Evolutionary conservation across 1,140 invertebrate species (phyloP), one percentile per base, ranked within the genome.

Genomic region (Pissodes strobi): DNA sequence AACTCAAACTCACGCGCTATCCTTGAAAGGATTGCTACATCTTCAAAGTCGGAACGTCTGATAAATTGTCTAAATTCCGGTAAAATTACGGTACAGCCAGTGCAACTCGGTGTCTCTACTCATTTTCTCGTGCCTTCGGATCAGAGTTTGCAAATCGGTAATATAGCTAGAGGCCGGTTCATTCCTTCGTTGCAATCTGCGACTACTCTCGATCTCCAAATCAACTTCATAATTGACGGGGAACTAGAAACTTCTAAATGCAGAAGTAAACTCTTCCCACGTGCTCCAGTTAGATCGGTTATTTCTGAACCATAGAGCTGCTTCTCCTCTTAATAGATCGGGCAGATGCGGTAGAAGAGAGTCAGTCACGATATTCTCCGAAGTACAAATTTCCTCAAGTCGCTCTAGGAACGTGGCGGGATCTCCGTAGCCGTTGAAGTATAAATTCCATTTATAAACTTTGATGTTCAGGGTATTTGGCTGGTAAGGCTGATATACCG

Each of bases 81-180:
- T 30, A 59, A 15, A 17, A 18, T 66, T 66, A 6, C 48, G 34
- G 30, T 66, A 53, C 4, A 66, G 13, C 57, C 56, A 61, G 2
- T 37, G 8, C 37, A 60, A 38, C 10, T 59, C 23, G 6, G 45
- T 2, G 6, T 10, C 17, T 0, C 0, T 4, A 13, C 4, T 17
- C 3, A 60, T 27, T 8, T 15, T 34, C 9, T 57, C 57, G 27
- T 66, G 56, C 21, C 48, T 30, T 3, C 64, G 22, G 6, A 60
- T 51, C 1, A 60, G 10, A 4, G 64, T 60, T 22, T 66, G 55
- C 25, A 60, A 10, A 3, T 53, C 57, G 37, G 49, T 60, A 6
- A 60, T 45, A 41, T 65, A 65, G 8, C 10, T 0, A 3, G 0
- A 10, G 21, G 17, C 53, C 1, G 30, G 19, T 41, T 65, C 63